Base-by-base conservation (phyloP, 1,140 invertebrate species). In the Drosophila paulistorum region DNA sequence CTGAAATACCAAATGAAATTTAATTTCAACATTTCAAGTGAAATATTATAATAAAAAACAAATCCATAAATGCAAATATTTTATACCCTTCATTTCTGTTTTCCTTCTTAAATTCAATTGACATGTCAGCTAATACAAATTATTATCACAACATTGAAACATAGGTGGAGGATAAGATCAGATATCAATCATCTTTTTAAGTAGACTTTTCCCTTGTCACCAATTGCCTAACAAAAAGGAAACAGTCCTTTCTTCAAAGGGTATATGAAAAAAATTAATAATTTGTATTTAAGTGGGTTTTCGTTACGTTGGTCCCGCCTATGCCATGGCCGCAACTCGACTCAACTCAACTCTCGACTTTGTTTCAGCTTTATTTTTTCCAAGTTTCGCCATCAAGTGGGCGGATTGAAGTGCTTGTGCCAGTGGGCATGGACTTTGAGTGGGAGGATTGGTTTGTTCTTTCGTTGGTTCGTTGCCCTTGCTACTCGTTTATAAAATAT, bases 21-120 rank as follows among this genome's bases (percentile, higher is more conserved):
- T 83, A 77, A 89, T 89, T 80, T 80, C 70, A 89, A 72, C 87
- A 79, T 87, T 87, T 87, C 58, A 89, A 80, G 76, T 63, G 37
- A 57, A 58, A 37, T 5, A 58, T 13, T 39, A 17, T n/a, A n/a
- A 3, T 7, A 57, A 4, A 4, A 33, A 33, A 9, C 10, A 14
- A 9, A 10, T 57, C 30, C 6, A 10, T 10, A 17, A 58, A n/a
- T 6, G 13, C 23, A 35, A 13, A 58, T 3, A 7, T 58, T 58
- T 13, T 17, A 58, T 58, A 35, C 55, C 5, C 30, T 58, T 35
- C 30, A 30, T 37, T 37, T 10, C 9, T 37, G 9, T 37, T 37
- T 37, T 37, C 35, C 10, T 37, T 37, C 9, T 5, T 10, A 5
- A 9, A 9, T 9, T 37, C 2, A 17, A 17, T 17, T 17, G 17